A percentile compares a stretch with the other conserved stretches of the same genome.
Evolutionary conservation across 2,797 vertebrate genomes (phyloP).

Genomic region (Pteronotus mesoamericanus): DNA sequence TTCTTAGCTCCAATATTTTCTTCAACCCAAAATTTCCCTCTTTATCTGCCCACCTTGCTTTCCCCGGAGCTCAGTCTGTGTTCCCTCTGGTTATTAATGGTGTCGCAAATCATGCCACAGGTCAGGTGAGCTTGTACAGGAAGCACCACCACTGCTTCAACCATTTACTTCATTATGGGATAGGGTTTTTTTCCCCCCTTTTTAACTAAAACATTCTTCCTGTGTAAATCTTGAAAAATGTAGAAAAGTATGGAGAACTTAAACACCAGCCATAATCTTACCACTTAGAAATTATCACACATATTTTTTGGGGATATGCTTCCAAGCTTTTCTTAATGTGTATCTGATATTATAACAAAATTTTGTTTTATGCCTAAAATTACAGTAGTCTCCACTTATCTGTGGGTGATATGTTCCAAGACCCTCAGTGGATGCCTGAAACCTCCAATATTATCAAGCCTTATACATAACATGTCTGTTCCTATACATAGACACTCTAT

Average conservation of each 20-base stretch:
- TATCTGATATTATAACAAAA: background rate
- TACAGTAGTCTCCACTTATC: background rate
- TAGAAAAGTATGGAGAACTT: background rate
- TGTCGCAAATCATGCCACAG: background rate
- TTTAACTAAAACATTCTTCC: background rate
- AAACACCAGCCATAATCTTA: background rate
- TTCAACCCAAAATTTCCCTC: background rate
- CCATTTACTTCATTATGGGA: background rate
- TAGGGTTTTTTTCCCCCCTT: background rate
- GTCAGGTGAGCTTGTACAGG: background rate
- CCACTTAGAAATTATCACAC: background rate
- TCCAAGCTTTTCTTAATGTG: background rate
- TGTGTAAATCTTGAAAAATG: background rate
- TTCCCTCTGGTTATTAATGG: background rate
- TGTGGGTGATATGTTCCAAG: background rate
- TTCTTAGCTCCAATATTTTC: background rate
- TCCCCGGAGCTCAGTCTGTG: background rate
- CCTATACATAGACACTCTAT: background rate
- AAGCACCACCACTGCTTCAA: background rate
- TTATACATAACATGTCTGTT: background rate
- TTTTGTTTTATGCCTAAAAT: slow-evolving; percentile 29
- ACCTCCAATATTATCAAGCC: background rate
- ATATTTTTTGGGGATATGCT: background rate
- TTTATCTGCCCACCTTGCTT: background rate
- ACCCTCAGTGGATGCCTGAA: background rate